Evolutionary conservation across 2,113 vertebrate genomes (phyloP), one percentile per base, ranked within the genome.

Genomic region (Cololabis saira): DNA sequence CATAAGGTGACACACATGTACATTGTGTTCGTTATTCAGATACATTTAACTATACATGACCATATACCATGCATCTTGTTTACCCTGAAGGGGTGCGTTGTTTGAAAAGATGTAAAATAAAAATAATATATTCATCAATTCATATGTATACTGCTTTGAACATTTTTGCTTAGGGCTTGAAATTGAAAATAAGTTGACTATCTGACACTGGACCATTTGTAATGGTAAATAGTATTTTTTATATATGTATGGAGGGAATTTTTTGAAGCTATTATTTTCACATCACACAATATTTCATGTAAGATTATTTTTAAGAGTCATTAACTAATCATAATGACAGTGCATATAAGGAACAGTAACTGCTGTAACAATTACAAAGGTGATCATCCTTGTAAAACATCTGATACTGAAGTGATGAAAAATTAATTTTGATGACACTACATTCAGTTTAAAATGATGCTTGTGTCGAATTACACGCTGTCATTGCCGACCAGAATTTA

Each of bases 401-500:
- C 10, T 56, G 45, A 58, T 56, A 47, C 10, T 21, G 51, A 74
- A 54, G 47, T 17, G 44, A 66, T 73, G 44, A 78, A 68, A 82
- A 71, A 74, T 41, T 51, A 51, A 33, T 61, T 37, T 37, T 50
- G 14, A 53, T 61, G 71, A 83, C 52, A 59, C 76, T 58, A 70
- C 45, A 54, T 48, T 55, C 48, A 47, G 52, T 15, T 62, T 10
- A 50, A 60, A 74, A 63, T 67, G 51, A 69, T 40, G 53, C 27
- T 6, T 17, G 40, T 53, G 12, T 82, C 45, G 82, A 55, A 77
- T 66, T 42, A 64, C 75, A 52, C 59, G 71, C 60, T 19, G 66
- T 71, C 72, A 76, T 57, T 72, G 62, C 19, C 61, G 57, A 54
- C 58, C 60, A 53, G 71, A 60, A 78, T 71, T 74, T 72, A 75